Evolutionary conservation across 2,888 invertebrate genomes (phyloP).

Genomic region (Caradrina kadenii): DNA sequence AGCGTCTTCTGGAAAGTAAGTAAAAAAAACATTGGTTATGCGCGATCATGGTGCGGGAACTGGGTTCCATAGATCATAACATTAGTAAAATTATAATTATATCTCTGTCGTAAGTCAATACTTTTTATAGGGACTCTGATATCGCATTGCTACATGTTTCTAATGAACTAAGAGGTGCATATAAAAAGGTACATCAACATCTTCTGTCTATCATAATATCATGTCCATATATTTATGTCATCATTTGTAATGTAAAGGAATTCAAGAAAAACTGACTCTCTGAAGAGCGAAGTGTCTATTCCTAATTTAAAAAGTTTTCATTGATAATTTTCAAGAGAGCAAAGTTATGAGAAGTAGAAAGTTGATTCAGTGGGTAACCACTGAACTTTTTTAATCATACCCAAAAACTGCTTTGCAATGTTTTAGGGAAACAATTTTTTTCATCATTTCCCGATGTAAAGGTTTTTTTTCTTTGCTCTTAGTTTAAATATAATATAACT

Average conservation of each 20-base stretch:
- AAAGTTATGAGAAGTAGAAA: neutral
- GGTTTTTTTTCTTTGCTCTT: no score
- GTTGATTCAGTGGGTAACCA: neutral
- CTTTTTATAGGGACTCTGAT: constrained; percentile 8
- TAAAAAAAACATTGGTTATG: constrained; percentile 66
- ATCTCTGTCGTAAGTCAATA: neutral
- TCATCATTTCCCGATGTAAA: neutral
- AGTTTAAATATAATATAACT: no score
- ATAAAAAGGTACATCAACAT: constrained; percentile 18
- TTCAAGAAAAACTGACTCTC: constrained; percentile 38
- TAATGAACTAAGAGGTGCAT: neutral
- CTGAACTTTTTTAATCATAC: neutral
- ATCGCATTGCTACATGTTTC: constrained; percentile 5
- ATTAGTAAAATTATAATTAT: neutral
- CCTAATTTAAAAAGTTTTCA: neutral
- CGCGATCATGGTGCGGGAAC: neutral
- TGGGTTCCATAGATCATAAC: constrained; percentile 24
- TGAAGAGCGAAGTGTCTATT: neutral
- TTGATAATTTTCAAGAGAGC: neutral
- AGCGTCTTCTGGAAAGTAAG: constrained; percentile 84
- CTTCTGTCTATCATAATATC: constrained; percentile 26
- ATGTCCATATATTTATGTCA: constrained; percentile 8
- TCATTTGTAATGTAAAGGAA: constrained; percentile 23
- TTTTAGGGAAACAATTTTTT: neutral
- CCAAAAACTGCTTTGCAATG: neutral